Base-by-base conservation (phyloP, 2,888 invertebrate genomes). In the Acanthosoma haemorrhoidale region DNA sequence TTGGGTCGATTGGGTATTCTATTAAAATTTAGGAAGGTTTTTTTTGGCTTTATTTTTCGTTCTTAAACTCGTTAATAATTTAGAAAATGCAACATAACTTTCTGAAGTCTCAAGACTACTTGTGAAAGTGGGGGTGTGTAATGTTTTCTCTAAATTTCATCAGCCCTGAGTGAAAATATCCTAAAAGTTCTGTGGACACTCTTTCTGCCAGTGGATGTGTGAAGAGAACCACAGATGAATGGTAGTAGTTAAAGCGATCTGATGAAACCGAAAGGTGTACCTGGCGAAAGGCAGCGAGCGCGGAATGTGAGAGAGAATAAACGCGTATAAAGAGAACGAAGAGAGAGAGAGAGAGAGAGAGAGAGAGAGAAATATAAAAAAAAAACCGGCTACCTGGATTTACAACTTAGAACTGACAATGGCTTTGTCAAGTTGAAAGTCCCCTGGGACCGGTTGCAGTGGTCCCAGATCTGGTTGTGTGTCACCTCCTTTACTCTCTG, bases 391-490 rank as follows among this genome's bases (percentile, higher is more conserved):
- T 61, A 61, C 36, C 61, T 61, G 61, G 61, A 61, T 61, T 61
- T 61, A 61, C 61, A 61, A 61, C 18, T 32, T 34, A 18, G 36
- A 61, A 36, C 61, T 61, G 61, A 61, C 61, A 61, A 61, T 61
- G 61, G 61, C 18, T 61, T 61, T 61, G 61, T 61, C 38, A 38
- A 36, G 61, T 41, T 41, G 41, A 41, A 41, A 41, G n/a, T n/a
- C n/a, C n/a, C n/a, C n/a, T n/a, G n/a, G n/a, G n/a, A n/a, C n/a
- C n/a, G n/a, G n/a, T 25, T 25, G 21, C 25, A 18, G 16, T 18
- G 41, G 51, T 6, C 51, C 51, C 51, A 51, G 25, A 9, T 25
- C 25, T 51, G 25, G 25, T 51, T 25, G n/a, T 51, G n/a, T n/a
- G n/a, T n/a, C n/a, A n/a, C n/a, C 51, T n/a, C 6, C 25, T 51